phyloP scores from a whole-genome alignment of 2,888 invertebrate species.

The Agonum fuliginosum region DNA sequence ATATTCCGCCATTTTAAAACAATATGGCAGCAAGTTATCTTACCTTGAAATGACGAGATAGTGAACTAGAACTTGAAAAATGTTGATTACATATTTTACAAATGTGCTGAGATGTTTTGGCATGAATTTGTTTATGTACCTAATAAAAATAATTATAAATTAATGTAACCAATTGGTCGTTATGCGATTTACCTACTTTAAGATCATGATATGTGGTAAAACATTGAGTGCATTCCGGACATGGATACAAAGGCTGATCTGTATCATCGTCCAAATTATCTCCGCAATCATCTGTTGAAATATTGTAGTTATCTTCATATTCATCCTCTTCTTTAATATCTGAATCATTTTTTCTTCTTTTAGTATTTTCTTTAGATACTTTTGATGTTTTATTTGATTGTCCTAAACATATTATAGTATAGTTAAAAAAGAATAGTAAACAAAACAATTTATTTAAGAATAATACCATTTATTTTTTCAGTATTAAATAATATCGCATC shows the following conservation, averaged over 20 bases:
- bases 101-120: constrained; percentile 52
- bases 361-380: constrained; percentile 51
- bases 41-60: constrained; percentile 61
- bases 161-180: background rate
- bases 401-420: constrained; percentile 3
- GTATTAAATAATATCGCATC: constrained; percentile 24
- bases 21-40: too few relatives aligned
- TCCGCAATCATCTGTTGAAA: constrained; percentile 5
- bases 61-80: constrained; percentile 62
- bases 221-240: constrained; percentile 63
- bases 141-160: constrained; percentile 29
- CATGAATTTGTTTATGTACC: constrained; percentile 60
- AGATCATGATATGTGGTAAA: constrained; percentile 63
- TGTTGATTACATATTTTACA: constrained; percentile 61
- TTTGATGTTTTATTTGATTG: constrained; percentile 46
- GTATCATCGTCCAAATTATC: constrained; percentile 60
- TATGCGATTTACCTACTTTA: constrained; percentile 61
- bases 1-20: too few relatives aligned
- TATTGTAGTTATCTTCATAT: constrained; percentile 19
- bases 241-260: constrained; percentile 62
- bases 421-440: background rate
- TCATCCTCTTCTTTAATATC: constrained; percentile 13
- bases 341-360: constrained; percentile 42
- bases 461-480: constrained; percentile 45
- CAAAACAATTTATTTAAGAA: background rate